Base-by-base conservation (phyloP, 2,888 invertebrate species). In the Agriotes lineatus region DNA sequence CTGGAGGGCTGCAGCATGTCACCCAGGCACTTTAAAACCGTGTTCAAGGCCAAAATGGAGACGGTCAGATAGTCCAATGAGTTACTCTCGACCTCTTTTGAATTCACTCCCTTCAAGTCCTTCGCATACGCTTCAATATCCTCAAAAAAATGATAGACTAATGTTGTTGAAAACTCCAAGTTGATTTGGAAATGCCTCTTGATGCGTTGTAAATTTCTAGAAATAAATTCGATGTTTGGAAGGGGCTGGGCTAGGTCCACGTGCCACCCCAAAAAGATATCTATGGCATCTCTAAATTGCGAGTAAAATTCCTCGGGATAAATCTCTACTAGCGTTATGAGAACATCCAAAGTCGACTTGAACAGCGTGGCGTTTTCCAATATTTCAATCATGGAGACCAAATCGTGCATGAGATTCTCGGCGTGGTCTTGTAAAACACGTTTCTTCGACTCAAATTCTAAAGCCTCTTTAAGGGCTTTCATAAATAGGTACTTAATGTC, bases 181-280 rank as follows among this genome's bases (percentile, higher is more conserved):
- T 96, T 94, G 7, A 90, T 90, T 73, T 93, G 90, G 91, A 97
- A 97, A 82, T 95, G 96, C 12, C 90, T 89, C 10, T 92, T 90
- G 67, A 97, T 87, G 77, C 91, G 90, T 76, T 93, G 91, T 59
- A 98, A 86, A 48, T 94, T 92, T 61, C 88, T 88, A 20, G 95
- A 90, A 30, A 96, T 95, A 85, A 94, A 95, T 48, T 91, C 87
- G 69, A 93, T 93, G n/a, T 96, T 90, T 63, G 89, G 86, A 64
- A 90, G 89, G 0, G 93, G 90, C 81, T 97, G 96, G 4, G 92
- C 92, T 59, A 91, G 90, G 83, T 97, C 97, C 52, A 97, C 93
- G 84, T 96, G 96, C 97, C 98, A 98, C 5, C 97, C 97, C 25
- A 97, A 94, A 44, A 98, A 85, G 77, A 97, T 95, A 79, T 98